Conservation (phyloP, 2,888 invertebrate genomes). For the Himalopsyche tibetana region DNA sequence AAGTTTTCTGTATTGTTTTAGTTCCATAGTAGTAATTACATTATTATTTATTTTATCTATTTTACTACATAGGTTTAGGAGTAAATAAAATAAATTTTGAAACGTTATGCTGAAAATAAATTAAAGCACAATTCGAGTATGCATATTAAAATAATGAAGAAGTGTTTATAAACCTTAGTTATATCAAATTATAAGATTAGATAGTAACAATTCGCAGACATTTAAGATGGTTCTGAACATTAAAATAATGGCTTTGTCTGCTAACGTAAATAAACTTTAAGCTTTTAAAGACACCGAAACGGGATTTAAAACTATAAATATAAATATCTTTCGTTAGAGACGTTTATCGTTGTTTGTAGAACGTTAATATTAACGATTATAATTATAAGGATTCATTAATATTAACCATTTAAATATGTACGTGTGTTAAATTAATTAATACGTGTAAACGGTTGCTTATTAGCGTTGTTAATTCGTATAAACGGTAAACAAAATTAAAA, state of each 20-base stretch:
- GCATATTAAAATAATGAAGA: neutral
- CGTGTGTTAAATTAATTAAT: too few relatives aligned
- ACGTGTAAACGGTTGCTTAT: too few relatives aligned
- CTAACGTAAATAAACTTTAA: neutral
- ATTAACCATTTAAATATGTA: too few relatives aligned
- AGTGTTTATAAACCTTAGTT: neutral
- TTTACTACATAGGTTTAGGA: too few relatives aligned
- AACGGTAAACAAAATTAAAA: too few relatives aligned
- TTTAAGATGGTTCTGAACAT: neutral
- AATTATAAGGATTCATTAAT: neutral
- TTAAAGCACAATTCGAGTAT: neutral
- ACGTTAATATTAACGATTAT: neutral
- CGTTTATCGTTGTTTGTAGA: neutral
- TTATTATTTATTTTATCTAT: too few relatives aligned
- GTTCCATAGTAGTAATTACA: too few relatives aligned
- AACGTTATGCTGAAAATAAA: too few relatives aligned
- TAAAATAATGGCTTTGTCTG: neutral
- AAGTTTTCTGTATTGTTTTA: too few relatives aligned
- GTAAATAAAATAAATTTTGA: too few relatives aligned
- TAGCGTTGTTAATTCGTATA: too few relatives aligned
- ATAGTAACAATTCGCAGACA: conserved; percentile 1
- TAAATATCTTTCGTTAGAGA: neutral
- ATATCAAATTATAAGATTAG: conserved; percentile 3
- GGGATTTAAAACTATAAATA: conserved; percentile 28
- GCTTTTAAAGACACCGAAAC: neutral